Evolutionary conservation across 2,888 invertebrate genomes (phyloP), one percentile per base, ranked within the genome.

Genomic region (Pseudococcus jackbeardsleyi): DNA sequence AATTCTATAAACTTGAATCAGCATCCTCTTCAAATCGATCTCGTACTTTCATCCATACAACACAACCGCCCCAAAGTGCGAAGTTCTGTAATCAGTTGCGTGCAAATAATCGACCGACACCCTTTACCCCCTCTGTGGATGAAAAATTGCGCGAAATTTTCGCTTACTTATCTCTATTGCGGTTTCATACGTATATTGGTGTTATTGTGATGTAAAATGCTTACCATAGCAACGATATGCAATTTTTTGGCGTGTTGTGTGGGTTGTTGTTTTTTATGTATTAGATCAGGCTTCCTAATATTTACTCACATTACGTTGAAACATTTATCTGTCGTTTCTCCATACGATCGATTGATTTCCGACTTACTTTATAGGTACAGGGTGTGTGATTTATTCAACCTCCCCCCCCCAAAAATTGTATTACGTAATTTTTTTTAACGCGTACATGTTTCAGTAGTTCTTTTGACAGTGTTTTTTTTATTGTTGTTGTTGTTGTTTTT

Each of bases 201-300:
- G 79, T 79, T 79, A 46, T 72, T 86, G 86, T 86, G 86, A 86
- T 86, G 86, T 68, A 86, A 86, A 86, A 48, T 42, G 86, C 86
- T 86, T 86, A 86, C 86, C 86, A 86, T 86, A 86, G 86, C 86
- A 86, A 86, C 86, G 64, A 86, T 86, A 39, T 86, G 59, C 42
- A 64, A 42, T 64, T 86, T 85, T 86, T 86, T 86, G 42, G 68
- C 64, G 86, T 86, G 86, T 68, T 86, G 86, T 86, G 86, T 86
- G 86, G 86, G 64, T 86, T 86, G 59, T 85, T 59, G 59, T 64
- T 48, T 85, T 54, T 85, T 85, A 50, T 85, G 11, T 85, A 54
- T 85, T 85, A 59, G 85, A 39, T 50, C 39, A 59, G 54, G 54
- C 59, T 85, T 85, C 59, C 50, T 59, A 50, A 59, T 85, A 59